phyloP scores from a whole-genome alignment of 2,113 vertebrate genomes.

The Callipepla californica region DNA sequence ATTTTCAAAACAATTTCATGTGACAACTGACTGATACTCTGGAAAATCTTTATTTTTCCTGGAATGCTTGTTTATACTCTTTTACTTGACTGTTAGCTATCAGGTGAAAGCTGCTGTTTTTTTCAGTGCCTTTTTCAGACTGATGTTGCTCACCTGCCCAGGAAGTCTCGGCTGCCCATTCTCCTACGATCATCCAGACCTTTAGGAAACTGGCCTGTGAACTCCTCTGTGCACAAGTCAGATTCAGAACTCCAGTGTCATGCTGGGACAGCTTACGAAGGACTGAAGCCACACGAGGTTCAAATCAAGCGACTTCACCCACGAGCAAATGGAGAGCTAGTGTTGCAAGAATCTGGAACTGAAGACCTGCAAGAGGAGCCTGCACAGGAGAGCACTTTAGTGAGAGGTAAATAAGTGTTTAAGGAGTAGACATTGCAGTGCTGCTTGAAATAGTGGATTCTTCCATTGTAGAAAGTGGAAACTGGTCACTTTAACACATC shows the following conservation, averaged over 20 bases:
- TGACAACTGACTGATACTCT: neutral
- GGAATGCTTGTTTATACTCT: neutral
- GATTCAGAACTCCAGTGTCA: constrained; percentile 18
- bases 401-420: constrained; percentile 64
- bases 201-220: neutral
- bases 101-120: neutral
- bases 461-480: constrained; percentile 29
- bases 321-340: constrained; percentile 68
- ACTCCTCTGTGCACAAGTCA: neutral
- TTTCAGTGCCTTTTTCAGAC: constrained; percentile 69
- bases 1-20: neutral
- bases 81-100: neutral
- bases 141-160: neutral
- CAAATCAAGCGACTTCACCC: constrained; percentile 63
- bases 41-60: neutral
- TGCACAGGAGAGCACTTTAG: neutral
- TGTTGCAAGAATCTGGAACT: constrained; percentile 17
- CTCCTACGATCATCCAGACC: constrained; percentile 73
- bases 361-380: constrained; percentile 12
- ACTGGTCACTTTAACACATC: neutral
- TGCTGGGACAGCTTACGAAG: constrained; percentile 65
- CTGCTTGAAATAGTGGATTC: neutral
- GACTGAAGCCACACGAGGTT: constrained; percentile 71
- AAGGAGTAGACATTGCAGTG: neutral
- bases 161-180: constrained; percentile 87